A percentile compares a stretch with the other conserved stretches of the same genome.
phyloP scores from a whole-genome alignment of 2,113 vertebrate species.

The Austrofundulus limnaeus region DNA sequence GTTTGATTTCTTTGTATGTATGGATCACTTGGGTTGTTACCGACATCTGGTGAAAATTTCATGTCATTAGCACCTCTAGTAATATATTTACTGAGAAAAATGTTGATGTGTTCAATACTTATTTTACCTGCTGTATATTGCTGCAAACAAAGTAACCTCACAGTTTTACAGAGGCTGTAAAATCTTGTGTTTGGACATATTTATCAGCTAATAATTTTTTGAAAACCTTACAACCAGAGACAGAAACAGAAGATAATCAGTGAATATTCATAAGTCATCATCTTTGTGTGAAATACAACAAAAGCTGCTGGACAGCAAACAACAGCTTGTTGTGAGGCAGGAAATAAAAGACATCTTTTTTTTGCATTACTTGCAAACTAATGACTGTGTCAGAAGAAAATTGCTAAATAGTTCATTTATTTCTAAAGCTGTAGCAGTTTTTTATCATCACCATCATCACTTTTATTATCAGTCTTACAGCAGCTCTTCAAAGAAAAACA shows the following conservation, averaged over 20 bases:
- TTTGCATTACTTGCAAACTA: slow-evolving; percentile 2
- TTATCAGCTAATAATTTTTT: no score
- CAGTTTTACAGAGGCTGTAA: no score
- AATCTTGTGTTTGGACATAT: no score
- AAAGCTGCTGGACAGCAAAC: not conserved
- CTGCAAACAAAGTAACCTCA: no score
- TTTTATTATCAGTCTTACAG: slow-evolving; percentile 16
- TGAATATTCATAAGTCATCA: slow-evolving; percentile 16
- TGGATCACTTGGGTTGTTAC: no score
- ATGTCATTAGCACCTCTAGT: no score
- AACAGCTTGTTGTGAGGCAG: not conserved
- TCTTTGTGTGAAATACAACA: not conserved
- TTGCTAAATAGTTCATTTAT: slow-evolving; percentile 13
- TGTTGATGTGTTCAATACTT: no score
- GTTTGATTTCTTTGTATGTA: no score
- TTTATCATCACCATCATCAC: slow-evolving; percentile 18
- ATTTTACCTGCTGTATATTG: no score
- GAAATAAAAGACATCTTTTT: slow-evolving; percentile 9
- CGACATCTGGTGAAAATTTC: no score
- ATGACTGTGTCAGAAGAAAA: slow-evolving; percentile 10
- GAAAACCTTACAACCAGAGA: not conserved
- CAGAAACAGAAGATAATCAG: not conserved
- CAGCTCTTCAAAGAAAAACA: slow-evolving; percentile 9
- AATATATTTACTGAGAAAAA: no score
- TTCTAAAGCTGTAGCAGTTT: slow-evolving; percentile 1